A percentile compares a stretch with the other conserved stretches of the same genome.
phyloP scores from a whole-genome alignment of 2,888 invertebrate genomes.

The Aphidoletes aphidimyza region DNA sequence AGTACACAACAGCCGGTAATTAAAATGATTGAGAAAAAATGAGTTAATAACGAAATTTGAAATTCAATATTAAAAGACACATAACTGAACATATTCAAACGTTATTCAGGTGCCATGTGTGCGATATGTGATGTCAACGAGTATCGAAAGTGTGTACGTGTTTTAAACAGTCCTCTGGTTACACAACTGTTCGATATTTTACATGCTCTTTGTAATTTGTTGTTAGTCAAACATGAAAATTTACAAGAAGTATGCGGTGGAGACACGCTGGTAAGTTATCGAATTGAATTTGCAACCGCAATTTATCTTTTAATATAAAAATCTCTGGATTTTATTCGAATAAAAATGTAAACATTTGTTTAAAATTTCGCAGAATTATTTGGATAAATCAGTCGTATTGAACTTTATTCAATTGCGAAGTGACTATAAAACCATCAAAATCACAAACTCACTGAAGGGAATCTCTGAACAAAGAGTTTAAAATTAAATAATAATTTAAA shows the following conservation, averaged over 20 bases:
- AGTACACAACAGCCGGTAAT: conserved; percentile 90
- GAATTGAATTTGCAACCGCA: neutral
- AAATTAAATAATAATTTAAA: neutral
- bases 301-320: neutral
- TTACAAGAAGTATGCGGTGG: conserved; percentile 94
- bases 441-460: conserved; percentile 73
- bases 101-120: conserved; percentile 87
- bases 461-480: conserved; percentile 65
- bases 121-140: conserved; percentile 98
- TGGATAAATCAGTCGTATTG: conserved; percentile 88
- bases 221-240: conserved; percentile 95
- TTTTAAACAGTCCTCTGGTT: conserved; percentile 79
- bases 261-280: conserved; percentile 82
- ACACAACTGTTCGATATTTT: conserved; percentile 93
- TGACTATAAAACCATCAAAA: conserved; percentile 91
- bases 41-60: conserved; percentile 10
- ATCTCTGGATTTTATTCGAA: neutral
- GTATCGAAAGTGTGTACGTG: conserved; percentile 86
- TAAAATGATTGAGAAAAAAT: conserved; percentile 2
- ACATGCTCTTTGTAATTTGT: conserved; percentile 93
- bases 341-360: neutral
- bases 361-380: conserved; percentile 76
- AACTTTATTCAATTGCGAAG: conserved; percentile 94
- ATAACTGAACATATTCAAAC: conserved; percentile 31
- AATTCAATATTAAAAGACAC: too few species aligned